These are phyloP conservation scores for Macrochelys suwanniensis DNA, from an alignment of 2,797 vertebrate species.

Conservation along the genomic window DNA sequence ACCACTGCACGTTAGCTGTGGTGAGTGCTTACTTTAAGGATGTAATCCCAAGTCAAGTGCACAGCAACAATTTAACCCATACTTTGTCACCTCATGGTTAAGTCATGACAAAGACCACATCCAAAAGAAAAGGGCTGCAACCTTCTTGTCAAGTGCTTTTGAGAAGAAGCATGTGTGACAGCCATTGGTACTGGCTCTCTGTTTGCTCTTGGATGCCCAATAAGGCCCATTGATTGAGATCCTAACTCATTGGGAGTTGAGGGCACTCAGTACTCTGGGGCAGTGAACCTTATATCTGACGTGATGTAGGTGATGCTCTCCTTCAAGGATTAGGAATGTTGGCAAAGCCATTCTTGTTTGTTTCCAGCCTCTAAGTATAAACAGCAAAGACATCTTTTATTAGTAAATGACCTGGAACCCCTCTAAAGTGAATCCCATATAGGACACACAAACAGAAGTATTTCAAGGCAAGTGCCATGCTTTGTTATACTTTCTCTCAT, in stretches of 20 bases:
- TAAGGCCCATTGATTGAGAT: conserved; percentile 6
- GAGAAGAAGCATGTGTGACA: not conserved
- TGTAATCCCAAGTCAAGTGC: conserved; percentile 38
- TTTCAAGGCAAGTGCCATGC: not conserved
- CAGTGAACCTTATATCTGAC: not conserved
- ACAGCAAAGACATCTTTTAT: not conserved
- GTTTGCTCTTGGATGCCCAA: conserved; percentile 18
- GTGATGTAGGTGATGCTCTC: not conserved
- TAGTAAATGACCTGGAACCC: not conserved
- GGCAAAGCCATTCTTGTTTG: conserved; percentile 14
- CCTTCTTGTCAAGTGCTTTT: not conserved
- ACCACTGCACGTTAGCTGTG: not conserved
- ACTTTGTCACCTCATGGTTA: not conserved
- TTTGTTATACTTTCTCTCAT: not conserved
- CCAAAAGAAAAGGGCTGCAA: not conserved
- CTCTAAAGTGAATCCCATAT: not conserved
- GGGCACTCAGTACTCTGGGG: not conserved
- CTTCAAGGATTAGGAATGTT: not conserved
- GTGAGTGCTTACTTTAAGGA: not conserved
- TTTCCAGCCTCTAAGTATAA: conserved; percentile 5
- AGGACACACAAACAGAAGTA: not conserved
- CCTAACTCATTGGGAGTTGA: conserved; percentile 6
- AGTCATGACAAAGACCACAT: not conserved
- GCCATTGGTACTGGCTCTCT: not conserved
- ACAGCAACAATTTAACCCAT: conserved; percentile 22